Evolutionary conservation across 1,140 invertebrate species (phyloP), one percentile per base, ranked within the genome.

Genomic region (Drosophila busckii): DNA sequence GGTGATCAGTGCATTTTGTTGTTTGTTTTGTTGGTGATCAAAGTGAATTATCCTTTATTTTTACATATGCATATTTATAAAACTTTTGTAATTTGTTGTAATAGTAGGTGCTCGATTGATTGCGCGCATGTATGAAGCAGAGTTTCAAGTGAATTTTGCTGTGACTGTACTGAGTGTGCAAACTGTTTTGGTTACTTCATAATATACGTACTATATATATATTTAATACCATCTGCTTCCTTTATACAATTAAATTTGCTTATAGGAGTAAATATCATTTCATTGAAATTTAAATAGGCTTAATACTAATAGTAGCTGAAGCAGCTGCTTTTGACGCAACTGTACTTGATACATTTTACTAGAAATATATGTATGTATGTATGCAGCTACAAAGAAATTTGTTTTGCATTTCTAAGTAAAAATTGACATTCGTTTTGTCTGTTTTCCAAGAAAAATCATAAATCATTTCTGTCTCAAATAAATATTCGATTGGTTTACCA

Each of bases 341-440:
- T 46, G 49, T 54, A 42, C 62, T 34, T 41, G 42, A 56, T 64
- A 58, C 45, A 45, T 55, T 55, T 38, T 34, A 55, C 46, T 44
- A 61, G 12, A 45, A 40, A 29, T 42, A 48, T 31, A 16, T n/a
- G n/a, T n/a, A 44, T 23, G n/a, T 45, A 41, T 46, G 13, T 46
- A 45, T 64, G 63, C 50, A 45, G 41, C 63, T 66, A 66, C 63
- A 37, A 50, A 55, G 56, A 45, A 34, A 26, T 60, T 40, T 12
- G 16, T 42, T 29, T 35, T 31, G 17, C 13, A 26, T 44, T 45
- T 23, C 17, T 9, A 53, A 49, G 15, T 38, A 66, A 80, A 82
- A 70, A 82, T 82, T 82, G 75, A 82, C 75, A 82, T 82, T 82
- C 75, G 75, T 70, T 68, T 71, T 15, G 28, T 69, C 55, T 16